phyloP scores from a whole-genome alignment of 2,888 invertebrate species.

The Lepidonotus clava region DNA sequence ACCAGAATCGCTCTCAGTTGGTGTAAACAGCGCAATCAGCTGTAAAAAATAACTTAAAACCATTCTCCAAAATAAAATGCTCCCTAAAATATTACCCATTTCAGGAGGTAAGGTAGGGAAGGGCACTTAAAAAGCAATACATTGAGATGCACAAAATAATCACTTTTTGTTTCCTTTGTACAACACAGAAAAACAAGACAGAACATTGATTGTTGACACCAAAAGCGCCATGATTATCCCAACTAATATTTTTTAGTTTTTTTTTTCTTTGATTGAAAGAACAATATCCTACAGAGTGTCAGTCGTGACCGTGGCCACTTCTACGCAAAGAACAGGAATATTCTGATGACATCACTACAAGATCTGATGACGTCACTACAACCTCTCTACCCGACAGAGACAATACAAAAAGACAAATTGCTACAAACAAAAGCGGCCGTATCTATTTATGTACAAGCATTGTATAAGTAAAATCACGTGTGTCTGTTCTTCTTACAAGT shows the following conservation, averaged over 20 bases:
- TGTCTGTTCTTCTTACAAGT: neutral
- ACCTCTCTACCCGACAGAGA: slow-evolving; percentile 48
- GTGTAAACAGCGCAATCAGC: slow-evolving; percentile 48
- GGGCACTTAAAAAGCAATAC: slow-evolving; percentile 45
- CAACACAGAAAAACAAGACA: slow-evolving; percentile 41
- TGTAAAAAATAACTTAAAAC: slow-evolving; percentile 53
- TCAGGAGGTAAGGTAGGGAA: slow-evolving; percentile 27
- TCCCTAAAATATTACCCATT: slow-evolving; percentile 33
- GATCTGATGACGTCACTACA: slow-evolving; percentile 24
- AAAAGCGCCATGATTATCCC: slow-evolving; percentile 20
- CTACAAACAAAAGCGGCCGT: slow-evolving; percentile 44
- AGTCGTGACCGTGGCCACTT: slow-evolving; percentile 5
- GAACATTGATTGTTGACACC: slow-evolving; percentile 21
- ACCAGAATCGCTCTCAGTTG: neutral
- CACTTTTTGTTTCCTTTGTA: neutral
- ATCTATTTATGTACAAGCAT: neutral
- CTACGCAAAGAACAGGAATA: slow-evolving; percentile 25
- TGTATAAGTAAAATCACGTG: slow-evolving; percentile 5
- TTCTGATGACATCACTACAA: slow-evolving; percentile 26
- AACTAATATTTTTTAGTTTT: neutral
- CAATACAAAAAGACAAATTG: slow-evolving; percentile 50
- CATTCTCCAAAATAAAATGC: slow-evolving; percentile 36
- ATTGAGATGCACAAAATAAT: slow-evolving; percentile 36
- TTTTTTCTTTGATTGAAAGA: slow-evolving; percentile 34
- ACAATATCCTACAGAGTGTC: slow-evolving; percentile 42